Evolutionary conservation across 2,113 vertebrate species (phyloP), one percentile per base, ranked within the genome.

Genomic region (Leucoraja erinaceus): DNA sequence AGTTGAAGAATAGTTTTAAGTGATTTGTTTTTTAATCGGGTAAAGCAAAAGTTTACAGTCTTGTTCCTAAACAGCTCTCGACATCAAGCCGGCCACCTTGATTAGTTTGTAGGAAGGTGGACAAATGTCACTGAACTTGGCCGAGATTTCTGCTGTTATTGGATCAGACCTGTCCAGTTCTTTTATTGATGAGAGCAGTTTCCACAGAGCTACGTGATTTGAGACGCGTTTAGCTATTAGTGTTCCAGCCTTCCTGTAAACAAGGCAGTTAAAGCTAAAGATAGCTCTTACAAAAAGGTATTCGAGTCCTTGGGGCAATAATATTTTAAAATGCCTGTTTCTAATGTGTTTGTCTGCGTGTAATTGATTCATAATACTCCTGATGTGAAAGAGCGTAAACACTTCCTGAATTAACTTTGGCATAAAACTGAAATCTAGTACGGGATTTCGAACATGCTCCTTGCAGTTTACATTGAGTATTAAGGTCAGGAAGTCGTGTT

Each of bases 111-210:
- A 11, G 79, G 79, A 56, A 56, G 79, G 79, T 54, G 56, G 28
- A 54, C 81, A 84, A 84, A 84, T 28, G 54, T 84, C 9, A 61
- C 54, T 84, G 54, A 59, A 84, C 54, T 84, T 88, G 59, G 83
- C 83, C 63, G 59, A 59, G 59, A 88, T 18, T 31, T 31, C 59
- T 33, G 83, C 2, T 31, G 61, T 88, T 88, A 20, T 86, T 59
- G 31, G 10, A 61, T 59, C 59, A 86, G 83, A 88, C 83, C 83
- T 88, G 83, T 88, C 83, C 18, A 12, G 11, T 31, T n/a, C n/a
- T 88, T 63, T 88, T 88, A 88, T 88, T 88, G 83, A 88, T 88
- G 83, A 88, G 83, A 63, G 63, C 61, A 88, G 63, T 88, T 88
- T 88, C 83, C 83, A 59, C 83, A 66, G 0, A 63, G 83, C 83